Conservation (phyloP, 2,888 invertebrate genomes). For the Prostheceraeus crozeri region DNA sequence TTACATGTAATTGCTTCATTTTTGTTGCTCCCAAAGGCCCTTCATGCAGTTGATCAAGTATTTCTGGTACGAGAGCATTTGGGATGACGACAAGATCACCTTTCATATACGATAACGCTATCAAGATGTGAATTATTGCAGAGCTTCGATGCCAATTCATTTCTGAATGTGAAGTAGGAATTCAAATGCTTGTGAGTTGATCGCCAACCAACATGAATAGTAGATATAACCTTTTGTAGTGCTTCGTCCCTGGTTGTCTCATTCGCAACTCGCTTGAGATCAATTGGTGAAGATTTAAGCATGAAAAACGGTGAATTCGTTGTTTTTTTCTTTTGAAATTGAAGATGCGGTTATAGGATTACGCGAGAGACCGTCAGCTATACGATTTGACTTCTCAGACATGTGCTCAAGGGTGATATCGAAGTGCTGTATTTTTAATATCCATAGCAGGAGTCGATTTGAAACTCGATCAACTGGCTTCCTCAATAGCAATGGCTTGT, state of each 20-base stretch:
- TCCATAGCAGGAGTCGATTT: neutral
- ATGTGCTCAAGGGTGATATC: slow-evolving; percentile 1
- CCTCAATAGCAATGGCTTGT: slow-evolving; percentile 12
- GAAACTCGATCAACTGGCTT: slow-evolving; percentile 1
- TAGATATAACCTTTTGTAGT: slow-evolving; percentile 9
- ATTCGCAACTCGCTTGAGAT: slow-evolving; percentile 13
- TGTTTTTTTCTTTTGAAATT: neutral
- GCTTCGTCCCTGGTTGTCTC: slow-evolving; percentile 10
- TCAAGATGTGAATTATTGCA: slow-evolving; percentile 20
- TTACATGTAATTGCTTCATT: slow-evolving; percentile 19
- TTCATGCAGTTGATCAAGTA: slow-evolving; percentile 26
- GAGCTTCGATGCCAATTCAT: slow-evolving; percentile 18
- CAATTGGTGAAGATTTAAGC: slow-evolving; percentile 3
- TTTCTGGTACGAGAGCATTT: slow-evolving; percentile 13
- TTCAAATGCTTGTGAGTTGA: slow-evolving; percentile 3
- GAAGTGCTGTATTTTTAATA: slow-evolving; percentile 10
- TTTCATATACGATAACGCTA: slow-evolving; percentile 30
- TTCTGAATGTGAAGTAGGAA: slow-evolving; percentile 4
- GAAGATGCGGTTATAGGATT: neutral
- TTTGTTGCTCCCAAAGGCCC: slow-evolving; percentile 21
- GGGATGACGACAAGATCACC: slow-evolving; percentile 27
- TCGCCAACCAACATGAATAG: neutral
- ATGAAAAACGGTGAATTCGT: slow-evolving; percentile 5
- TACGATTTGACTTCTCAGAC: slow-evolving; percentile 1
- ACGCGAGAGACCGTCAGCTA: neutral